A percentile compares a stretch with the other conserved stretches of the same genome.
These are phyloP conservation scores for Platycheirus rosarum DNA, from an alignment of 2,888 invertebrate genomes.

Conservation along the genomic window DNA sequence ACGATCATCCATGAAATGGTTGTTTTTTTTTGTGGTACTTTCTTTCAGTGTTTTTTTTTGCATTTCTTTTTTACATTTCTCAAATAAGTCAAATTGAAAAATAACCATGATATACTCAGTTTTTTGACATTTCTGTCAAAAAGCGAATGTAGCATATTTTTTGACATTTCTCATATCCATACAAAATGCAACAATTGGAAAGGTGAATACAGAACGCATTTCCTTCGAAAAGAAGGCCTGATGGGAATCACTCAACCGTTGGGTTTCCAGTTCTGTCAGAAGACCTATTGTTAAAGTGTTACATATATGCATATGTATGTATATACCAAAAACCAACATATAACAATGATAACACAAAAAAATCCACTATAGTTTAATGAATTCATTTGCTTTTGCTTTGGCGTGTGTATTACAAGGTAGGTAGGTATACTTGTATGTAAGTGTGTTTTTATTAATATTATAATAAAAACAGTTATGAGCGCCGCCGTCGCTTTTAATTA, in stretches of 20 bases:
- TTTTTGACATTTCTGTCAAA: conserved; percentile 31
- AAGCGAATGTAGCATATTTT: background rate
- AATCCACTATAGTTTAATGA: conserved; percentile 25
- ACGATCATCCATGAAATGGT: conserved; percentile 44
- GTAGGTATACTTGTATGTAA: conserved; percentile 42
- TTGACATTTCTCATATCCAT: conserved; percentile 48
- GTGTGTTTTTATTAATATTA: conserved; percentile 65
- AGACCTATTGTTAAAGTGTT: conserved; percentile 68
- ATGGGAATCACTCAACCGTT: conserved; percentile 70
- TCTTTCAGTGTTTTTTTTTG: conserved; percentile 46
- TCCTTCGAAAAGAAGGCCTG: conserved; percentile 18
- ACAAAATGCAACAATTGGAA: conserved; percentile 12
- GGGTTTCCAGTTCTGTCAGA: conserved; percentile 62
- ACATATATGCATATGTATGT: conserved; percentile 36
- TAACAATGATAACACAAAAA: conserved; percentile 22
- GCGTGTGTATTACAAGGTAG: conserved; percentile 32
- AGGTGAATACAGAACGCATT: conserved; percentile 41
- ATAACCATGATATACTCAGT: no score
- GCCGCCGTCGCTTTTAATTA: conserved; percentile 68
- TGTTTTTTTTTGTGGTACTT: conserved; percentile 36
- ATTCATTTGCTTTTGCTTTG: conserved; percentile 54
- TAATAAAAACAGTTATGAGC: conserved; percentile 74
- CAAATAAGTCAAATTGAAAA: background rate
- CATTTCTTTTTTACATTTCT: conserved; percentile 45
- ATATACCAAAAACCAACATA: background rate